Conservation (phyloP, 2,888 invertebrate genomes). For the Corythucha ciliata region DNA sequence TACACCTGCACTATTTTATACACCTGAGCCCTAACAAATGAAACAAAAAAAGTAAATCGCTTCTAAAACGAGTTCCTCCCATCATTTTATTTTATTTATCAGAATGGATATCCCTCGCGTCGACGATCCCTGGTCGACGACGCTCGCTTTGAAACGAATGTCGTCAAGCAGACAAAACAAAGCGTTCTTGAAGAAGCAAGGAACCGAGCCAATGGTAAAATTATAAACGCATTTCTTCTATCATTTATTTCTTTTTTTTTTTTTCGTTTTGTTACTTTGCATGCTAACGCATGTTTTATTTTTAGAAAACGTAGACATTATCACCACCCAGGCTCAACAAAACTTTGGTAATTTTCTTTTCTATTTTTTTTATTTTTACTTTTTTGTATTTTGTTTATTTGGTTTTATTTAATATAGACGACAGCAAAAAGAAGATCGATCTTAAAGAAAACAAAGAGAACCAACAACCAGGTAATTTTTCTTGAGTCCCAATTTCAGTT, state of each 20-base stretch:
- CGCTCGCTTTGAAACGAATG: conserved; percentile 91
- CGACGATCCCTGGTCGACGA: conserved; percentile 94
- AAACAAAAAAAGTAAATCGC: background rate
- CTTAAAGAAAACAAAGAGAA: conserved; percentile 24
- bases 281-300: conserved; percentile 8
- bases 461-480: conserved; percentile 23
- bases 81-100: conserved; percentile 42
- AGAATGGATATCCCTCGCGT: conserved; percentile 95
- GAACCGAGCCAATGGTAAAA: conserved; percentile 75
- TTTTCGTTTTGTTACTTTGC: background rate
- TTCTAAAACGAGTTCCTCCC: background rate
- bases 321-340: conserved; percentile 6
- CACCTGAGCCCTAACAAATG: background rate
- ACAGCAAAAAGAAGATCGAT: conserved; percentile 26
- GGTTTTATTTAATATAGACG: conserved; percentile 26
- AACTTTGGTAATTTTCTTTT: conserved; percentile 12
- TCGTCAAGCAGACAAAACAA: conserved; percentile 91
- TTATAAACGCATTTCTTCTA: too few species aligned
- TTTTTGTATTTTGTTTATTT: conserved; percentile 34
- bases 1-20: too few species aligned
- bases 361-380: conserved; percentile 34
- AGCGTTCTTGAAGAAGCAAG: conserved; percentile 84
- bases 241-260: too few species aligned
- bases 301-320: conserved; percentile 16
- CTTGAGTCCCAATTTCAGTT: background rate